Base-by-base conservation (phyloP, 2,113 vertebrate genomes). In the Ciconia maguari region DNA sequence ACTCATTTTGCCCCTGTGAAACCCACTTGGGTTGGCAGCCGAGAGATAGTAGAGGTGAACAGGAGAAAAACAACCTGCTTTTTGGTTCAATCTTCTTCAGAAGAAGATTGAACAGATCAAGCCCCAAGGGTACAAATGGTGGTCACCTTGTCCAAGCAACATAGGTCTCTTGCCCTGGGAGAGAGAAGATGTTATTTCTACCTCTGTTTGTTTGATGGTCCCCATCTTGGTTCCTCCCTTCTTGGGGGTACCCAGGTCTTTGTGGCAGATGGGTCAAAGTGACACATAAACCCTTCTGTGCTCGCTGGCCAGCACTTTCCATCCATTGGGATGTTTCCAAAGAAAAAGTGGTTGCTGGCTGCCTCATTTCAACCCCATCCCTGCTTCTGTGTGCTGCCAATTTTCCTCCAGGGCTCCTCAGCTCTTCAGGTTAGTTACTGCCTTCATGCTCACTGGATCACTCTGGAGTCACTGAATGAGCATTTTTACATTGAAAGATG, bases 301-400 rank as follows among this genome's bases (percentile, higher is more conserved):
- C 20, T 61, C 6, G 0, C 8, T 25, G 57, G 21, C 4, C 34
- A 74, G 8, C 2, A 14, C 17, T 80, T 72, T 34, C 30, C 15
- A 61, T 65, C 52, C 17, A 8, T 46, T 55, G 12, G 11, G 42
- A 25, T 30, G 8, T 84, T 95, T 76, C 41, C 15, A 60, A 77
- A 77, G 49, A 61, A 44, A 68, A 76, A 72, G 24, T 57, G 26
- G 11, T 44, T 3, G 1, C 27, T 54, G 27, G 6, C 27, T 90
- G 46, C 42, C n/a, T 71, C 11, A 36, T 65, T 74, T 88, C 49
- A 80, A 49, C 1, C 4, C 34, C 7, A 61, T 54, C 22, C 16
- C 18, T 34, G 20, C 12, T 71, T 42, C 14, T 41, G 14, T 0
- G 0, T 72, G 36, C 65, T 70, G 10, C 4, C 20, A 51, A 1